Percentiles rank a stretch among this genome's conserved stretches.
Evolutionary conservation across 35 echinoderm and acorn worm genomes (phyloP).

Genomic region (Ophioderma brevispina): DNA sequence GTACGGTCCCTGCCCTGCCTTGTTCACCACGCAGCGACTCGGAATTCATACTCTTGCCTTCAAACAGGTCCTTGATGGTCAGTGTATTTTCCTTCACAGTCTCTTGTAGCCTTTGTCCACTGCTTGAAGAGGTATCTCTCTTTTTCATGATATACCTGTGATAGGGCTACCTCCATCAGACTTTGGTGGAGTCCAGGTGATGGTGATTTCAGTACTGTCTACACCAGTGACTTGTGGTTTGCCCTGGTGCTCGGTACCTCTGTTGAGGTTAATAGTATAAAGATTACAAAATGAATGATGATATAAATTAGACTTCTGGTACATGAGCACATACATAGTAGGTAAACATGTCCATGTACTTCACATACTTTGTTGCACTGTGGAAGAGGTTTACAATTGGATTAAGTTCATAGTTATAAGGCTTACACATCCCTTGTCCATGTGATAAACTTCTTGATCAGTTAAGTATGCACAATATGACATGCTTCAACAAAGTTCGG

Average conservation of each 20-base stretch:
- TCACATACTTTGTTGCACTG: too few relatives aligned
- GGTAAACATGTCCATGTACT: too few relatives aligned
- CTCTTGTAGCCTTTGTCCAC: constrained; percentile 63
- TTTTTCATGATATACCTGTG: constrained; percentile 82
- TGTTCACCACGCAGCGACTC: constrained; percentile 71
- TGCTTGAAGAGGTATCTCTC: constrained; percentile 69
- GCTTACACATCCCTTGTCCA: too few relatives aligned
- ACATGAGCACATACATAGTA: too few relatives aligned
- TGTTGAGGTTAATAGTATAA: too few relatives aligned
- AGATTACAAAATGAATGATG: too few relatives aligned
- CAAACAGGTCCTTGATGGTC: constrained; percentile 55
- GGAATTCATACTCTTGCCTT: constrained; percentile 71
- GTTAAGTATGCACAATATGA: too few relatives aligned
- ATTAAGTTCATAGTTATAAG: too few relatives aligned
- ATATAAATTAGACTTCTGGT: too few relatives aligned
- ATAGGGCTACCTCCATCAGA: constrained; percentile 72
- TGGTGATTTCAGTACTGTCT: constrained; percentile 25
- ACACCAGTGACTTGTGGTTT: constrained; percentile 49
- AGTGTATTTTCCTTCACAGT: constrained; percentile 39
- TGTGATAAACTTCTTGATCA: too few relatives aligned
- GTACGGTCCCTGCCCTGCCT: constrained; percentile 59
- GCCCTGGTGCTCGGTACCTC: constrained; percentile 62
- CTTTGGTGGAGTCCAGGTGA: constrained; percentile 68
- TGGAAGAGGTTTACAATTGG: too few relatives aligned
- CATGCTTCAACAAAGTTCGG: too few relatives aligned